Percentiles rank a stretch among this genome's conserved stretches.
Evolutionary conservation across 2,888 invertebrate species (phyloP).

Genomic region (Apamea anceps): DNA sequence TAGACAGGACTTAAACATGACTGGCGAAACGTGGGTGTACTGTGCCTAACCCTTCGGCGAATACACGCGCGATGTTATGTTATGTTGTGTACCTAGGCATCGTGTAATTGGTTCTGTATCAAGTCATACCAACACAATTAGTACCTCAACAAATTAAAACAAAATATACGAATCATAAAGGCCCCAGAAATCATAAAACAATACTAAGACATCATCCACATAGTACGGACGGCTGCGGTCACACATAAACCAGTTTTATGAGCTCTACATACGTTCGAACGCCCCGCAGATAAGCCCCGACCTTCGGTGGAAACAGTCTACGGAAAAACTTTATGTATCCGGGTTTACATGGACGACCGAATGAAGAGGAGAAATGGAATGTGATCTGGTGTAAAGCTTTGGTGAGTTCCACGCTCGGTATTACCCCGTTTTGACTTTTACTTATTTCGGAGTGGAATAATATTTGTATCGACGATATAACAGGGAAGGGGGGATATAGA

Average conservation of each 20-base stretch:
- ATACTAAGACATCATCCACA: constrained; percentile 52
- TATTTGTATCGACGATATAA: background rate
- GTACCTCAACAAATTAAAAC: constrained; percentile 14
- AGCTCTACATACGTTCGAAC: constrained; percentile 47
- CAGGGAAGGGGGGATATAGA: too few relatives aligned
- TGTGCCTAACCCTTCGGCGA: too few relatives aligned
- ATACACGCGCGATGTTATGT: too few relatives aligned
- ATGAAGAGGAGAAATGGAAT: constrained; percentile 33
- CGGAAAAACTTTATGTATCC: constrained; percentile 57
- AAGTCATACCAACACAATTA: background rate
- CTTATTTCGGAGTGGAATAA: background rate
- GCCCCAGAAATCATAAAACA: constrained; percentile 47
- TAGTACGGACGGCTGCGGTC: constrained; percentile 39
- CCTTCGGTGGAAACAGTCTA: constrained; percentile 47
- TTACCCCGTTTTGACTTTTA: background rate
- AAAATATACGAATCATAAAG: constrained; percentile 18
- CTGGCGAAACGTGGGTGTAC: too few relatives aligned
- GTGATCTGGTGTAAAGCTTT: constrained; percentile 35
- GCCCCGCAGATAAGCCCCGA: constrained; percentile 55
- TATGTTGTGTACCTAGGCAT: background rate
- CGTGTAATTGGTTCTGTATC: too few relatives aligned
- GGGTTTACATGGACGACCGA: constrained; percentile 21
- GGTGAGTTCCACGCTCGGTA: background rate
- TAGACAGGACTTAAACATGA: too few relatives aligned
- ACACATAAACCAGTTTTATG: constrained; percentile 49